Evolutionary conservation across 2,888 invertebrate genomes (phyloP), one percentile per base, ranked within the genome.

Genomic region (Halictus ligatus): DNA sequence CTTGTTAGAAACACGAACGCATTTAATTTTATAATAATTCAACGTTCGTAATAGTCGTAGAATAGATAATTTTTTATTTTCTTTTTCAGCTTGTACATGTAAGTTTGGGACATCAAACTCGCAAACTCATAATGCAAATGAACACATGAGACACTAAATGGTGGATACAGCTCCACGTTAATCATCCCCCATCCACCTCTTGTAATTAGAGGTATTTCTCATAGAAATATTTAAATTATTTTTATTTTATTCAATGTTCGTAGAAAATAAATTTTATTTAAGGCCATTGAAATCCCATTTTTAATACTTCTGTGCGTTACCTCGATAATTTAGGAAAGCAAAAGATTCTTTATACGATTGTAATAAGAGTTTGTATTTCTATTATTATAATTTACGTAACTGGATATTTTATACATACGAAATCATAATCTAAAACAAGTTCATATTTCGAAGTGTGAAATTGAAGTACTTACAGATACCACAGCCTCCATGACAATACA

Each of bases 401-500:
- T 13, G 35, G 21, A 78, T 43, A 78, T 75, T 6, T 25, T 50
- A 60, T 15, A 64, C 46, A 60, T 15, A 43, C 5, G n/a, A 58
- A 78, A 29, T 78, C 7, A 64, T 13, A 43, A 12, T 48, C 21
- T 15, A 29, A 5, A 15, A 21, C 25, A 40, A n/a, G 2, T 25
- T 71, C 43, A 6, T 71, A 60, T 6, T 50, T 18, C 13, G 69
- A 78, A 79, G 48, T 77, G 29, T 25, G 13, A 75, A 13, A n/a
- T 25, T 75, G 25, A 10, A 50, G 13, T 91, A 94, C 94, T 94
- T 90, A 95, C 95, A 86, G 91, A 89, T 84, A 91, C 92, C 40
- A 94, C 80, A 75, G 91, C 92, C 83, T 95, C 95, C 95, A 95
- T 94, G 35, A 71, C 60, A n/a, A 35, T n/a, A 72, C 12, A 77